Evolutionary conservation across 2,888 invertebrate species (phyloP), one percentile per base, ranked within the genome.

Genomic region (Drosophila lutescens): DNA sequence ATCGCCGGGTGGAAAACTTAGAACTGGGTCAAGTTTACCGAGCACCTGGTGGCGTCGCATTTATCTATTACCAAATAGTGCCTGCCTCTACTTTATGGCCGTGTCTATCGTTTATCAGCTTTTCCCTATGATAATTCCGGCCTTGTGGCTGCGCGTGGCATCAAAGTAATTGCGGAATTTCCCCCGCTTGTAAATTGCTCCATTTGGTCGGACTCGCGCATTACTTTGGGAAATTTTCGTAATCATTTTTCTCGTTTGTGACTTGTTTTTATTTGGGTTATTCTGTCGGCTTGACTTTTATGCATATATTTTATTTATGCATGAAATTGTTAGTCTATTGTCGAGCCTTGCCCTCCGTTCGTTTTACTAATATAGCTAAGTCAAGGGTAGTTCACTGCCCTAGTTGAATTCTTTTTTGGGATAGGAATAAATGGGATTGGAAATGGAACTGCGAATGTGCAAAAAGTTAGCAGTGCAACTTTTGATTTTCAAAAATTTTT

Each of bases 1-100:
- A 58, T 69, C 47, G 49, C 12, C 40, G 51, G 12, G 23, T 17
- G 36, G 17, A 63, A 32, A 53, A 53, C 38, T 38, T 44, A 72
- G 49, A 83, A 82, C 50, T 85, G 70, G 88, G 86, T 88, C 88
- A 83, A 88, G 88, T 86, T 86, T 82, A 86, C 78, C 77, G 76
- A 72, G 67, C 46, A 15, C 46, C 23, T 38, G 40, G 51, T 41
- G 49, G 69, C 68, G 30, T 59, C 4, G 15, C 23, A 58, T 74
- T 79, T 85, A 85, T 81, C 86, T 85, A 77, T 75, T 65, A 57
- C 58, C 66, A 10, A 49, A 55, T 36, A 58, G 30, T 49, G 66
- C 15, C n/a, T 8, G 20, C 13, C 53, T 38, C 20, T 4, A 38
- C 23, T 54, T 60, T 53, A 55, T 58, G 43, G 51, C 53, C 65